Conservation (phyloP, 2,797 vertebrate genomes). For the Telmatherina bonti region DNA sequence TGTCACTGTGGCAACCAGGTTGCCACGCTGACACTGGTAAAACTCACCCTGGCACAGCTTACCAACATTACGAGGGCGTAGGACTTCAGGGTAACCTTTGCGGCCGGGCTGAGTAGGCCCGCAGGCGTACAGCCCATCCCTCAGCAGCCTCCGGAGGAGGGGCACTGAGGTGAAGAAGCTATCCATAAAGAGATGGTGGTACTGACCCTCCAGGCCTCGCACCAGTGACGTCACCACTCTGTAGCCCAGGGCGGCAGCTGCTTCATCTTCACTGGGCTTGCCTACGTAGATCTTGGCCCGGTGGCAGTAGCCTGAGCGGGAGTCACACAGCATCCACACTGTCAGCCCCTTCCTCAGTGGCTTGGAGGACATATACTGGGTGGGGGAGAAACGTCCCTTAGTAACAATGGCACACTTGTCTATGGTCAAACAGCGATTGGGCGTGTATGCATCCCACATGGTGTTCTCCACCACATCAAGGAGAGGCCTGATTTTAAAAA, state of each 20-base stretch:
- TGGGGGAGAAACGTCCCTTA: slow-evolving; percentile 83
- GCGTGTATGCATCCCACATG: slow-evolving; percentile 85
- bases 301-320: slow-evolving; percentile 87
- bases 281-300: slow-evolving; percentile 83
- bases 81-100: slow-evolving; percentile 83
- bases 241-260: slow-evolving; percentile 67
- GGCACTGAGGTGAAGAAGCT: slow-evolving; percentile 86
- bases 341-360: slow-evolving; percentile 86
- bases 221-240: slow-evolving; percentile 82
- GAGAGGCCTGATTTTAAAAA: slow-evolving; percentile 86
- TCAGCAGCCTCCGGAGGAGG: slow-evolving; percentile 83
- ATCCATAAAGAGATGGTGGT: slow-evolving; percentile 88
- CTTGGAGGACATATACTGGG: slow-evolving; percentile 86
- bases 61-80: slow-evolving; percentile 83
- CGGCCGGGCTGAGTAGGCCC: slow-evolving; percentile 83
- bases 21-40: slow-evolving; percentile 87
- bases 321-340: slow-evolving; percentile 89
- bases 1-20: slow-evolving; percentile 84
- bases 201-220: slow-evolving; percentile 83
- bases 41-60: slow-evolving; percentile 85
- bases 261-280: slow-evolving; percentile 74
- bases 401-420: slow-evolving; percentile 82
- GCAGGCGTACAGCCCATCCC: slow-evolving; percentile 83
- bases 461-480: slow-evolving; percentile 86
- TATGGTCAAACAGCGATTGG: slow-evolving; percentile 85